phyloP scores from a whole-genome alignment of 2,113 vertebrate species.

The Calidris pygmaea region DNA sequence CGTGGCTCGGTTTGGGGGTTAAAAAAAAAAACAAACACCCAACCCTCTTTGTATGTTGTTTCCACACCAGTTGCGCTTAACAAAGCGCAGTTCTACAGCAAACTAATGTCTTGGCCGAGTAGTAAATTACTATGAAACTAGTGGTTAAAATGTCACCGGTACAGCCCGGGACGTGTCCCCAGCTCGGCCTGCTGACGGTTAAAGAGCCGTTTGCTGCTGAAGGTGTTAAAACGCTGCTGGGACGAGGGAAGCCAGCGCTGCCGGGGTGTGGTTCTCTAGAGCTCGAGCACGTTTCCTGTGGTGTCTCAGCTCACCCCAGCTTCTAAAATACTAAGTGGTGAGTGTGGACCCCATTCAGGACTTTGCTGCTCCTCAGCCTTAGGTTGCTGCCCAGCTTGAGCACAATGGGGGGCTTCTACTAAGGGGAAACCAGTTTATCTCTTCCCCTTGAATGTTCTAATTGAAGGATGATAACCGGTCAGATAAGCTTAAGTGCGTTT shows the following conservation, averaged over 20 bases:
- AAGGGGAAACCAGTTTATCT: fast-evolving
- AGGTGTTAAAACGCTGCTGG: fast-evolving
- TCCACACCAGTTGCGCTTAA: background rate
- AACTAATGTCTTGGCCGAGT: background rate
- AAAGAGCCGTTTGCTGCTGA: fast-evolving
- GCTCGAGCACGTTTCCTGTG: background rate
- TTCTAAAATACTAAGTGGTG: background rate
- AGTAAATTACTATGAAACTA: background rate
- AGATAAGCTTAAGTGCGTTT: background rate
- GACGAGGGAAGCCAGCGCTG: background rate
- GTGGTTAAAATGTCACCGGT: background rate
- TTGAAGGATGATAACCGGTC: background rate
- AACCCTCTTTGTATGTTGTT: background rate
- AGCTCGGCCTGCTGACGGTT: fast-evolving
- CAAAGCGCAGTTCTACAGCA: background rate
- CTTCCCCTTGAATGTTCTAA: background rate
- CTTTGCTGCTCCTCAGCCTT: background rate
- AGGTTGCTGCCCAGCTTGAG: background rate
- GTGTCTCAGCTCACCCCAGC: background rate
- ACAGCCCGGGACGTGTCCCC: background rate
- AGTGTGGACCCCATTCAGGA: background rate
- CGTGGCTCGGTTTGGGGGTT: background rate
- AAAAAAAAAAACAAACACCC: background rate
- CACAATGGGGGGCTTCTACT: background rate
- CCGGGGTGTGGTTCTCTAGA: background rate